phyloP scores from a whole-genome alignment of 2,888 invertebrate species.

The Nudaria mundana region DNA sequence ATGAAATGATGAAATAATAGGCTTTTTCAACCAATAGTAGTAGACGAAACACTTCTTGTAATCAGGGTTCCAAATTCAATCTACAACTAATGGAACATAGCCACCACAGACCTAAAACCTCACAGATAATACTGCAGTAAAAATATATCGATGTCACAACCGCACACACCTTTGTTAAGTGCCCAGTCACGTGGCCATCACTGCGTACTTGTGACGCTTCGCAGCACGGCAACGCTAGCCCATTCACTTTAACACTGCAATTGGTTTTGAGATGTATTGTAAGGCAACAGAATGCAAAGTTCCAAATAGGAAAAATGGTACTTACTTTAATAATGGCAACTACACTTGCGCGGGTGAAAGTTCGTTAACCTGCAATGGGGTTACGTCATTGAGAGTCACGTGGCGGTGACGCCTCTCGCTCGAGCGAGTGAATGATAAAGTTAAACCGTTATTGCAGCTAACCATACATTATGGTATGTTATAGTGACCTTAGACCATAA shows the following conservation, averaged over 20 bases:
- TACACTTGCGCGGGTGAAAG: conserved; percentile 24
- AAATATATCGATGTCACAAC: conserved; percentile 1
- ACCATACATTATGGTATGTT: neutral
- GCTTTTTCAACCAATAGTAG: too few species aligned
- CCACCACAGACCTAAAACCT: too few species aligned
- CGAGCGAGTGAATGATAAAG: conserved; percentile 19
- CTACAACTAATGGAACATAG: too few species aligned
- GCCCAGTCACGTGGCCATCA: conserved; percentile 19
- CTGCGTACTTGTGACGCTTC: conserved; percentile 6
- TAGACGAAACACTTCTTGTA: too few species aligned
- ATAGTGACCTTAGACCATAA: too few species aligned
- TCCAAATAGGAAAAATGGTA: neutral
- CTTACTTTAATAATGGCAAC: conserved; percentile 16
- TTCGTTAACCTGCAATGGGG: conserved; percentile 26
- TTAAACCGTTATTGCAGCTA: conserved; percentile 18
- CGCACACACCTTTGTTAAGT: neutral
- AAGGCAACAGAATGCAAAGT: conserved; percentile 18
- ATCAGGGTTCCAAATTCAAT: neutral
- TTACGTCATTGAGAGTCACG: conserved; percentile 27
- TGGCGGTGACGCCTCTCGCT: conserved; percentile 17
- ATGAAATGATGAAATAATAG: too few species aligned
- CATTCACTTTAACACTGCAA: conserved; percentile 4
- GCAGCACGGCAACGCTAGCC: conserved; percentile 7
- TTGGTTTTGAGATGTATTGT: conserved; percentile 18
- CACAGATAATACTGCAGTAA: neutral